Conservation (phyloP, 1,140 invertebrate species). For the Heterodera carotae region DNA sequence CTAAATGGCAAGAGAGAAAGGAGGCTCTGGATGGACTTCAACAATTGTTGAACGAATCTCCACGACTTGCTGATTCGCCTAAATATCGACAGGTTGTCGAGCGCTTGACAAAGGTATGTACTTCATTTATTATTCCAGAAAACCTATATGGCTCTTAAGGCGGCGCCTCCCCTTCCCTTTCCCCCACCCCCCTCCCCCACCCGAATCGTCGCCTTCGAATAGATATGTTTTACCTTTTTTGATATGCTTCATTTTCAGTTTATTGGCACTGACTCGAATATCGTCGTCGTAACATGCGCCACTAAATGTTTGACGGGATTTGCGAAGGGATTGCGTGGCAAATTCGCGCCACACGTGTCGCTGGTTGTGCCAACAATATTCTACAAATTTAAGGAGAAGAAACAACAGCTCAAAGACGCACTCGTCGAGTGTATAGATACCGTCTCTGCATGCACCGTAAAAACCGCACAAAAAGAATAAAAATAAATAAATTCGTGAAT, state of each 20-base stretch:
- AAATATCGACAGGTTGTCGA: too few species aligned
- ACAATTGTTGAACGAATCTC: too few species aligned
- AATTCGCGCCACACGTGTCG: slow-evolving; percentile 80
- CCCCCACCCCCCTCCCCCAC: too few species aligned
- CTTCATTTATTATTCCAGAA: too few species aligned
- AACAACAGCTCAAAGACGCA: slow-evolving; percentile 74
- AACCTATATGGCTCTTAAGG: too few species aligned
- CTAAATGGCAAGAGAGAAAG: too few species aligned
- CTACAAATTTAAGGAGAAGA: slow-evolving; percentile 98
- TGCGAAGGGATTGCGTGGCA: slow-evolving; percentile 82
- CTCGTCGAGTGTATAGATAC: slow-evolving; percentile 79
- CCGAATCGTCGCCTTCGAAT: too few species aligned
- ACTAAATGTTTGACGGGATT: slow-evolving; percentile 81
- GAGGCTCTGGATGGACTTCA: too few species aligned
- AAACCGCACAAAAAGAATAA: not conserved
- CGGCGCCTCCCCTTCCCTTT: too few species aligned
- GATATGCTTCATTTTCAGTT: slow-evolving; percentile 36
- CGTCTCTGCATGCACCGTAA: slow-evolving; percentile 36
- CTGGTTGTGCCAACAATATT: slow-evolving; percentile 76
- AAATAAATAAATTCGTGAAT: not conserved
- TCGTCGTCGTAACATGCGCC: slow-evolving; percentile 84
- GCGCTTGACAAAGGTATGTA: too few species aligned
- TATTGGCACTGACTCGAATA: slow-evolving; percentile 89
- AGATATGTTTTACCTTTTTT: too few species aligned
- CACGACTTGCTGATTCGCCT: too few species aligned